Percentiles rank a stretch among this genome's conserved stretches.
Conservation (phyloP, 2,113 vertebrate species). For the Danionella cerebrum region DNA sequence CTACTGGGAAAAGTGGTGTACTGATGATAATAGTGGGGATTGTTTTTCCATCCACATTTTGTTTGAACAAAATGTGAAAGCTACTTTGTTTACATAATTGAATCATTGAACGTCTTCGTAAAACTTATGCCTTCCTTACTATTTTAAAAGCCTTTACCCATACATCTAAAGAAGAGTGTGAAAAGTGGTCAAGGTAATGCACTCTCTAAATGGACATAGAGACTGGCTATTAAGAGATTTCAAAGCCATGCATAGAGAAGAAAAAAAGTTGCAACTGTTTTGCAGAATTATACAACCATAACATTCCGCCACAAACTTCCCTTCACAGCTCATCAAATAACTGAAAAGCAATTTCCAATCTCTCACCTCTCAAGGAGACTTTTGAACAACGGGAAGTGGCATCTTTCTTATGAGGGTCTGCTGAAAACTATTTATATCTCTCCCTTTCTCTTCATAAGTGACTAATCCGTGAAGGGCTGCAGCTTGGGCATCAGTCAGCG, state of each 20-base stretch:
- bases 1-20: too few relatives aligned
- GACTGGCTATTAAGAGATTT: not conserved
- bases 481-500: not conserved
- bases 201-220: not conserved
- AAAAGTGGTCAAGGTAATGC: not conserved
- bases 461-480: constrained; percentile 18
- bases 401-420: constrained; percentile 8
- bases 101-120: too few relatives aligned
- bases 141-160: not conserved
- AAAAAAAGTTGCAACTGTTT: not conserved
- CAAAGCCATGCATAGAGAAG: not conserved
- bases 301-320: constrained; percentile 1
- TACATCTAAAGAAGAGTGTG: not conserved
- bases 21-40: too few relatives aligned
- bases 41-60: too few relatives aligned
- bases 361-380: constrained; percentile 20
- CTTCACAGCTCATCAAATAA: constrained; percentile 15
- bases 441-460: constrained; percentile 9
- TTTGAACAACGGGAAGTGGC: constrained; percentile 7
- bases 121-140: not conserved
- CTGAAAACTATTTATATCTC: constrained; percentile 23
- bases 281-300: not conserved
- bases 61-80: too few relatives aligned
- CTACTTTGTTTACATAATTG: too few relatives aligned
- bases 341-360: constrained; percentile 18